Conservation (phyloP, 2,113 vertebrate species). For the Riparia riparia region DNA sequence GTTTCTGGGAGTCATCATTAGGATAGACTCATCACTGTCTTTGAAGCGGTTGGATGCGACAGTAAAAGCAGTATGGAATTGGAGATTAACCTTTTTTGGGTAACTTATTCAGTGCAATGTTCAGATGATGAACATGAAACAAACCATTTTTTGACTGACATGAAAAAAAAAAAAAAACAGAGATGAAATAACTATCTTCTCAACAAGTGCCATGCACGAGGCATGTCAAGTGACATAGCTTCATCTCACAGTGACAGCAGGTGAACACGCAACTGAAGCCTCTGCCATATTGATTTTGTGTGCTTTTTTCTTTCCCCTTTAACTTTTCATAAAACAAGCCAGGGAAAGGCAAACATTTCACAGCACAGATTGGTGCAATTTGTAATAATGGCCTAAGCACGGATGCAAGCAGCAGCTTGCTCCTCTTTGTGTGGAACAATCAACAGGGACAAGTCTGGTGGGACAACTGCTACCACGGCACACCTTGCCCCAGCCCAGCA, state of each 20-base stretch:
- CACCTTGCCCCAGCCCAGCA: neutral
- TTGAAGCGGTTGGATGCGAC: neutral
- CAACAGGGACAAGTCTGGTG: neutral
- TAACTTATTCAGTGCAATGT: neutral
- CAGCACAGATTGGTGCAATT: slow-evolving; percentile 23
- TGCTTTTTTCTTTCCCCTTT: neutral
- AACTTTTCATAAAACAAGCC: slow-evolving; percentile 18
- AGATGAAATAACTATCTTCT: neutral
- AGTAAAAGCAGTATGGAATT: neutral
- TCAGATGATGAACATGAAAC: slow-evolving; percentile 29
- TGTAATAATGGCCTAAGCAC: neutral
- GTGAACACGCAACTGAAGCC: neutral
- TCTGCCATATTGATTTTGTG: neutral
- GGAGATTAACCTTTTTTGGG: slow-evolving; percentile 35
- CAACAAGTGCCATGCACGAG: neutral
- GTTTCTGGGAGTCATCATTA: slow-evolving; percentile 21
- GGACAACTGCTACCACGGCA: neutral
- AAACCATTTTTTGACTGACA: slow-evolving; percentile 12
- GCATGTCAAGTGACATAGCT: neutral
- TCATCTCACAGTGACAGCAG: neutral
- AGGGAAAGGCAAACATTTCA: slow-evolving; percentile 31
- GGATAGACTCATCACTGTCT: neutral
- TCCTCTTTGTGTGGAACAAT: neutral
- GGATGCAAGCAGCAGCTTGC: neutral
- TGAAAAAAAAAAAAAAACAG: neutral